phyloP scores from a whole-genome alignment of 1,140 invertebrate genomes.

The Steinernema feltiae region DNA sequence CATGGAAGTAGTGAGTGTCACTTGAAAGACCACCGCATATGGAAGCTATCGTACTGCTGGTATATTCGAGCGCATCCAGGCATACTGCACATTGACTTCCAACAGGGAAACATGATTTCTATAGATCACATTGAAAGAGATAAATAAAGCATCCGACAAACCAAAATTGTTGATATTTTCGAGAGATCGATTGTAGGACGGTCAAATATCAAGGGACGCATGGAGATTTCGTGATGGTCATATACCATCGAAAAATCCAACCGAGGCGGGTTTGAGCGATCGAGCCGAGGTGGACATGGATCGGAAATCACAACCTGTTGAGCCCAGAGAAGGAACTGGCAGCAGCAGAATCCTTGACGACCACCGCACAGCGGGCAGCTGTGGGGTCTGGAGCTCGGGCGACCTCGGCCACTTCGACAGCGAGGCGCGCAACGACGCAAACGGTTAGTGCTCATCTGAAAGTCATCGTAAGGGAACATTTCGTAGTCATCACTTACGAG shows the following conservation, averaged over 20 bases:
- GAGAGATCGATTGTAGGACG: neutral
- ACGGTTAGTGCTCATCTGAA: neutral
- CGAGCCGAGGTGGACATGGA: neutral
- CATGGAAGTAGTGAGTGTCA: neutral
- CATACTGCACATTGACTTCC: neutral
- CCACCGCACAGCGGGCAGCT: neutral
- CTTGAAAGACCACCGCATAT: neutral
- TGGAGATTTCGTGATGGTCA: neutral
- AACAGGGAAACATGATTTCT: neutral
- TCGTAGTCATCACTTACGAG: neutral
- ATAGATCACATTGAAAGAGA: neutral
- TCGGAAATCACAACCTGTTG: neutral
- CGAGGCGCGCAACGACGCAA: neutral
- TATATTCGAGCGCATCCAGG: neutral
- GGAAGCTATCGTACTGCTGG: neutral
- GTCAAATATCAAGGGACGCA: neutral
- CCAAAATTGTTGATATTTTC: neutral
- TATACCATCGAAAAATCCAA: neutral
- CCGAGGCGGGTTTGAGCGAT: neutral
- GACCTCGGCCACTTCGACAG: neutral
- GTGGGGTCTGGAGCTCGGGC: neutral
- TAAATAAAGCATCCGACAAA: neutral
- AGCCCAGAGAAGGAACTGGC: neutral
- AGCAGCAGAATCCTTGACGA: conserved; percentile 1
- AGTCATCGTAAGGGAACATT: neutral